Conservation (phyloP, 2,797 vertebrate species). For the Mus spretus region DNA sequence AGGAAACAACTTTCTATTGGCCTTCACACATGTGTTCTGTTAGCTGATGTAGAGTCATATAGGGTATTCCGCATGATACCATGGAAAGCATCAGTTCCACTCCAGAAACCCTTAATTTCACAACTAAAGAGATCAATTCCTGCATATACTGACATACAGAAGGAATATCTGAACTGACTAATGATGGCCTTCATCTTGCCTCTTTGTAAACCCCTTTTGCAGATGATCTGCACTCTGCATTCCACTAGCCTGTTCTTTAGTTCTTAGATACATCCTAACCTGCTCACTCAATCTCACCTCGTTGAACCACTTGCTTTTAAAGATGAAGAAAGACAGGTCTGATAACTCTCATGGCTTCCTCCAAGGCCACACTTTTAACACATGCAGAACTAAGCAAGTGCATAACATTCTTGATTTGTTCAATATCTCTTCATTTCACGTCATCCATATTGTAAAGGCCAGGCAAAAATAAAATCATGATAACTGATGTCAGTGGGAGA, state of each 20-base stretch:
- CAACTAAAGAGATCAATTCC: background rate
- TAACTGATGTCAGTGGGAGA: background rate
- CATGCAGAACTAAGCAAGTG: background rate
- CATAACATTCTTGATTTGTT: background rate
- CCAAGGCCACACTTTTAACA: background rate
- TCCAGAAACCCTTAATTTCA: constrained; percentile 22
- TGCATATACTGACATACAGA: background rate
- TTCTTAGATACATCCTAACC: background rate
- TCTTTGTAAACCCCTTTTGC: background rate
- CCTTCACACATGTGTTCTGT: background rate
- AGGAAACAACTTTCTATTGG: constrained; percentile 32
- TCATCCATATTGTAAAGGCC: background rate
- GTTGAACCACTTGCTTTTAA: background rate
- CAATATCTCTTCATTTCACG: background rate
- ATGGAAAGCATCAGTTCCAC: background rate
- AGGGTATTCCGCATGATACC: background rate
- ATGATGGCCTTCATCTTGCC: background rate
- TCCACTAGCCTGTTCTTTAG: background rate
- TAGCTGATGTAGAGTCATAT: background rate
- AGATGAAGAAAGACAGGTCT: background rate
- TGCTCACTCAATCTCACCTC: background rate
- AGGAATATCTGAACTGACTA: background rate
- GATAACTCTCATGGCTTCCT: background rate
- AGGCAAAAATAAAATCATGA: background rate
- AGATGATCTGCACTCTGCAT: background rate